Evolutionary conservation across 2,888 invertebrate species (phyloP), one percentile per base, ranked within the genome.

Genomic region (Athalia rosae): DNA sequence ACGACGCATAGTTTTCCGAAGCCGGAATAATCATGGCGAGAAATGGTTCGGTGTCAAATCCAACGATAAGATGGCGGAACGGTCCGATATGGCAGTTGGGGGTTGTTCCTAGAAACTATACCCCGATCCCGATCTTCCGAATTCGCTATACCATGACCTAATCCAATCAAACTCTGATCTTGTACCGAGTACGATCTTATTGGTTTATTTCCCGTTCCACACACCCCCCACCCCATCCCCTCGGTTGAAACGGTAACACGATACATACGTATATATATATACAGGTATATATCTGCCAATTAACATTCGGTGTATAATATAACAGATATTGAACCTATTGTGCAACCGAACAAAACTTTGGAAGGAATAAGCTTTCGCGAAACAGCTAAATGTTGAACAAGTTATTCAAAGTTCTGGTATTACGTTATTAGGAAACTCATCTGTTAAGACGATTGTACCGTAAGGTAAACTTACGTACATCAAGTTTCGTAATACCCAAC

Each of bases 131-230:
- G 28, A 28, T 28, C 28, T 28, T 28, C 28, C 28, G 28, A 28
- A 28, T 58, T 59, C 6, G 48, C 9, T 7, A 45, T 7, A 45
- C 74, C 28, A 47, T 59, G 74, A 62, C 47, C 28, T 74, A 74
- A 74, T 74, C 74, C 74, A 74, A 74, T 74, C 74, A 74, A 74
- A 74, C 62, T 74, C 47, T 74, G 74, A 74, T 74, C 74, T n/a
- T n/a, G n/a, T 59, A 74, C 61, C 59, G 74, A 74, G 74, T 61
- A 74, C 59, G 74, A 74, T 62, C 74, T 74, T 61, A 74, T 50
- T 71, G 71, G 71, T 58, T 58, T 71, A 71, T 71, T 58, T 58
- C 71, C 58, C 45, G 48, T 74, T 50, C 15, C 28, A 28, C 28
- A 28, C n/a, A n/a, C n/a, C n/a, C n/a, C n/a, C n/a, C n/a, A 50